These are phyloP conservation scores for Sarcophaga carnaria DNA, from an alignment of 2,888 invertebrate genomes.

Conservation along the genomic window DNA sequence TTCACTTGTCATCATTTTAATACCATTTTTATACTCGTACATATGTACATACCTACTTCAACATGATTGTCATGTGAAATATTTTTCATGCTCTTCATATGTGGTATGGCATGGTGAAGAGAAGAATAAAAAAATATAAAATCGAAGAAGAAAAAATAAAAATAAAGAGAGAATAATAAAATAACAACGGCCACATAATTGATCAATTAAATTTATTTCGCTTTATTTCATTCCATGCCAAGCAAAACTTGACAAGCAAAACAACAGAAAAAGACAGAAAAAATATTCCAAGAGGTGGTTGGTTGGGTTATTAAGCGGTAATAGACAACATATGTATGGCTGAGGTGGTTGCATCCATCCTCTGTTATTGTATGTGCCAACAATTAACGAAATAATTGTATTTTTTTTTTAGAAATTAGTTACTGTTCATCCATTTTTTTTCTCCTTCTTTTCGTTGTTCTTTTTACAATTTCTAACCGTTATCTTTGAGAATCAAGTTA, in stretches of 20 bases:
- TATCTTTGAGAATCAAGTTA: constrained; percentile 21
- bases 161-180: neutral
- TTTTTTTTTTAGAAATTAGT: constrained; percentile 19
- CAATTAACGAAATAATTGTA: constrained; percentile 29
- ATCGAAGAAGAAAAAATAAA: neutral
- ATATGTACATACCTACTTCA: constrained; percentile 7
- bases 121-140: neutral
- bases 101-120: too few species aligned
- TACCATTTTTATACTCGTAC: constrained; percentile 17
- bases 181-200: constrained; percentile 58
- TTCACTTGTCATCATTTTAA: constrained; percentile 67
- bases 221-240: constrained; percentile 47
- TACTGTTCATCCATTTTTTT: neutral
- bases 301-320: neutral
- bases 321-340: neutral
- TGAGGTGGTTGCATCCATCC: neutral
- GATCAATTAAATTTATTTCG: constrained; percentile 64
- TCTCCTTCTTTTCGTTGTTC: neutral
- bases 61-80: constrained; percentile 65
- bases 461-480: constrained; percentile 32
- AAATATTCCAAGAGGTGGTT: constrained; percentile 20
- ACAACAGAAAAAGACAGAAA: constrained; percentile 2
- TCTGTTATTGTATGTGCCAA: neutral
- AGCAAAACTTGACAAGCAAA: constrained; percentile 38
- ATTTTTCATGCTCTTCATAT: constrained; percentile 25